Conservation (phyloP, 2,797 vertebrate species). For the Tadarida brasiliensis region DNA sequence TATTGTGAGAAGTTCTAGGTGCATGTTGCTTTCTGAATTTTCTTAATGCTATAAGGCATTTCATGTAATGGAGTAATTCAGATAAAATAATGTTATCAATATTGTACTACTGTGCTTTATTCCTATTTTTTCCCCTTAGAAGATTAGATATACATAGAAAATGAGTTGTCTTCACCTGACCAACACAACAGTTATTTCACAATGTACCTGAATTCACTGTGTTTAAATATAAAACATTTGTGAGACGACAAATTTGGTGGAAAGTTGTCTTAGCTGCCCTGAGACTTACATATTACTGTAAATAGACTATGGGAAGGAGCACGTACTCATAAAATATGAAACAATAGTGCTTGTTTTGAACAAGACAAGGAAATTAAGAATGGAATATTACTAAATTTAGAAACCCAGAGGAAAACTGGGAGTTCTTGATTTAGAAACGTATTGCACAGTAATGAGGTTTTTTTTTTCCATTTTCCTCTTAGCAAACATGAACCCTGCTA, state of each 20-base stretch:
- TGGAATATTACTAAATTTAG: constrained; percentile 76
- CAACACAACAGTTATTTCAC: background rate
- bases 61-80: constrained; percentile 50
- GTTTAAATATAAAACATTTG: constrained; percentile 37
- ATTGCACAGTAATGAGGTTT: background rate
- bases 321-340: constrained; percentile 78
- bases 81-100: background rate
- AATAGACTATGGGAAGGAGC: constrained; percentile 40
- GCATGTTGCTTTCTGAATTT: background rate
- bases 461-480: constrained; percentile 55
- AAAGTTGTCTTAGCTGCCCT: background rate
- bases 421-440: constrained; percentile 72
- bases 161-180: background rate
- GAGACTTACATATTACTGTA: constrained; percentile 46
- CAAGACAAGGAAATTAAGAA: constrained; percentile 46
- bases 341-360: constrained; percentile 60
- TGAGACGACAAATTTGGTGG: background rate
- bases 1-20: background rate
- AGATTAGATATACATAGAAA: background rate
- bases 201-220: background rate
- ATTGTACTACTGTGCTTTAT: background rate
- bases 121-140: background rate
- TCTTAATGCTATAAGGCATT: background rate
- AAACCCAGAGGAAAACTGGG: constrained; percentile 61
- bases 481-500: background rate